Conservation (phyloP, 2,797 vertebrate species). For the Antennarius maculatus region DNA sequence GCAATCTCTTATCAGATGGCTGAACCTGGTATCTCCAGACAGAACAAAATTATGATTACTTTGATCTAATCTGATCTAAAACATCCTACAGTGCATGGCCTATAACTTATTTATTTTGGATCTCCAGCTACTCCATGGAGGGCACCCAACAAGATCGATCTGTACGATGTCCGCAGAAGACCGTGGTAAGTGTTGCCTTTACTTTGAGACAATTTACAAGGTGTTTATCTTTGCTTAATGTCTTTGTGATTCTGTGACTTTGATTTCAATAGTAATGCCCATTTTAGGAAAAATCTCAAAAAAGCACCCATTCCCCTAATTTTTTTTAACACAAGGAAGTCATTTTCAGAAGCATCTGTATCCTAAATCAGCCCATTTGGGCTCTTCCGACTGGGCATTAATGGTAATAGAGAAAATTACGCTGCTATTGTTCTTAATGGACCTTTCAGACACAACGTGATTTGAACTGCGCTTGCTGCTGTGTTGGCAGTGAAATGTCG, state of each 20-base stretch:
- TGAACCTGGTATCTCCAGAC: conserved; percentile 57
- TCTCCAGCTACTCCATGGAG: conserved; percentile 93
- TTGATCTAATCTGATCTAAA: conserved; percentile 72
- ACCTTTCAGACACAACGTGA: too few species aligned
- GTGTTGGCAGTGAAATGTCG: too few species aligned
- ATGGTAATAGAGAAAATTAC: background rate
- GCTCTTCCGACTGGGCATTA: background rate
- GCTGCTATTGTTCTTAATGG: background rate
- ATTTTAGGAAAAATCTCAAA: background rate
- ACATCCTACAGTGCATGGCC: conserved; percentile 48
- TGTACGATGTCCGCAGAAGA: conserved; percentile 96
- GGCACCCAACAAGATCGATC: conserved; percentile 97
- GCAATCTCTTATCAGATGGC: conserved; percentile 74
- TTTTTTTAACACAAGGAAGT: background rate
- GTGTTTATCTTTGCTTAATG: background rate
- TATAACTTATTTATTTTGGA: conserved; percentile 49
- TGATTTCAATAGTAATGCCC: background rate
- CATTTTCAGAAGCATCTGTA: background rate
- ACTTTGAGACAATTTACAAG: background rate
- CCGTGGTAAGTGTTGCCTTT: conserved; percentile 88
- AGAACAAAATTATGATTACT: conserved; percentile 74
- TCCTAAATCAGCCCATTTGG: background rate
- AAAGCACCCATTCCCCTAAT: conserved; percentile 3
- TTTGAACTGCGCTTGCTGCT: too few species aligned
- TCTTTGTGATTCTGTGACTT: background rate